Conservation (phyloP, 2,888 invertebrate genomes). For the Autographa pulchrina region DNA sequence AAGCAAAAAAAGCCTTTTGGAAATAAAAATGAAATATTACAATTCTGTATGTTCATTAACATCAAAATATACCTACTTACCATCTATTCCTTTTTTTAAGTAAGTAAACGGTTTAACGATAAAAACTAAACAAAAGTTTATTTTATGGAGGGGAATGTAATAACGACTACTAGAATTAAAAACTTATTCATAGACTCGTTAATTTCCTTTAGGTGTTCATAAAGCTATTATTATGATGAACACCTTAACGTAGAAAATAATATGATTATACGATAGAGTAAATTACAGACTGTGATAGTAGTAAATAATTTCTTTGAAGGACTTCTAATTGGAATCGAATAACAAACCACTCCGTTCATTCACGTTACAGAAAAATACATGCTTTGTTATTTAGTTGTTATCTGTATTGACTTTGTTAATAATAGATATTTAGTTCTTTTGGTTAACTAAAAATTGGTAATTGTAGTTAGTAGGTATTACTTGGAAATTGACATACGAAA, state of each 20-base stretch:
- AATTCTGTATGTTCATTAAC: too few relatives aligned
- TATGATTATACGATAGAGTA: conserved; percentile 36
- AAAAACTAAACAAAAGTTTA: neutral
- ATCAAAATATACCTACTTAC: too few relatives aligned
- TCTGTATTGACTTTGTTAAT: too few relatives aligned
- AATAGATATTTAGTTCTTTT: too few relatives aligned
- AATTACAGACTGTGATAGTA: conserved; percentile 44
- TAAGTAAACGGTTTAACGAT: neutral
- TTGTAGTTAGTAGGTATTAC: too few relatives aligned
- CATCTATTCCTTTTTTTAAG: neutral
- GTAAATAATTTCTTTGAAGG: conserved; percentile 49
- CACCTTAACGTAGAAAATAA: conserved; percentile 22
- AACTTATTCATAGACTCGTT: neutral
- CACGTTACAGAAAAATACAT: conserved; percentile 16
- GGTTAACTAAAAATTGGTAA: too few relatives aligned
- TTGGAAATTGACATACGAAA: too few relatives aligned
- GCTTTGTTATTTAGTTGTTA: neutral
- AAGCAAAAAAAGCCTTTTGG: too few relatives aligned
- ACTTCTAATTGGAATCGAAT: conserved; percentile 39
- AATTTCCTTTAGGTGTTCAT: neutral
- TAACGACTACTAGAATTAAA: neutral
- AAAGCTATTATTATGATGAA: conserved; percentile 10
- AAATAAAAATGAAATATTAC: too few relatives aligned
- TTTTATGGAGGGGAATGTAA: neutral
- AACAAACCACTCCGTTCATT: conserved; percentile 53